Evolutionary conservation across 2,888 invertebrate species (phyloP), one percentile per base, ranked within the genome.

Genomic region (Nomada goodeniana): DNA sequence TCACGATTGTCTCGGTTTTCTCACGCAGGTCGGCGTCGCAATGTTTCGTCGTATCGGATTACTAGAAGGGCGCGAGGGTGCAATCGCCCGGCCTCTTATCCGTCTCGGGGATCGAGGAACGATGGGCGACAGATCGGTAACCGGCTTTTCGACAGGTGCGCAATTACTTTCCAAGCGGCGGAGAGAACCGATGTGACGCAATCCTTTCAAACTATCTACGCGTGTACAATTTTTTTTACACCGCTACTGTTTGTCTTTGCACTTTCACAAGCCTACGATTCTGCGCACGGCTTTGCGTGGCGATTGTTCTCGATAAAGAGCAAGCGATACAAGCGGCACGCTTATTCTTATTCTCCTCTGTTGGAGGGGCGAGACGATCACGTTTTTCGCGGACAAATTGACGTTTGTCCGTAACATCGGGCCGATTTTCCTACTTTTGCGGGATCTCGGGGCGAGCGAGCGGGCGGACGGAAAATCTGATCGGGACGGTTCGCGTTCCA

Each of bases 1-100:
- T 80, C 83, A 83, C 75, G 70, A 80, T 85, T 86, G 80, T 85
- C 80, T 67, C 52, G 42, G 26, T 61, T 59, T 85, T 85, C 85
- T 81, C 85, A 85, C 83, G 83, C 71, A 50, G 64, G 63, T 29
- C 68, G 23, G 20, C 42, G 73, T 82, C 76, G 18, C 68, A 57
- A 53, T 36, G 61, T 86, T 85, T 87, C 86, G 76, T 83, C 86
- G 87, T 72, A 72, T 82, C 67, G 50, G 79, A 87, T 86, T 84
- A 77, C 63, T 10, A 47, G 47, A 52, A 68, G 42, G 50, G 59
- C 15, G 60, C 5, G 57, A 47, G 64, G 20, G 23, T 52, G 42
- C 53, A 80, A 75, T 80, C 64, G 63, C 3, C 13, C 4, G 70
- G 10, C 4, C 52, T 55, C n/a, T 59, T 64, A 64, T 53, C 5